Base-by-base conservation (phyloP, 2,797 vertebrate species). In the Cottoperca gobio region DNA sequence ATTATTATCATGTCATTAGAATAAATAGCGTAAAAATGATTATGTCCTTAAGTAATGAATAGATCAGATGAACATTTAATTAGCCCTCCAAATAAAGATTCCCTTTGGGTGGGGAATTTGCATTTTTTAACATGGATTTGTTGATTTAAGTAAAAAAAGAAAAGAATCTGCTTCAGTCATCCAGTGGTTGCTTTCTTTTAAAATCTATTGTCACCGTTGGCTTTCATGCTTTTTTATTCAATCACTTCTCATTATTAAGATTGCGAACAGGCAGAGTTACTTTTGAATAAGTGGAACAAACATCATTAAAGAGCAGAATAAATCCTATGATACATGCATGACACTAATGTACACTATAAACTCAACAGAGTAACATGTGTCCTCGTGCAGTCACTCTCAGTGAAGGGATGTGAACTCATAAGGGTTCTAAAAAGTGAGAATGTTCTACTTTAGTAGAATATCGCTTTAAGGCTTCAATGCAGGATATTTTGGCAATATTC, bases 41-140 rank as follows among this genome's bases (percentile, higher is more conserved):
- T 54, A 78, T 86, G 61, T 87, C 76, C 70, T 81, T 64, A 73
- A 81, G 75, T 85, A 81, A 84, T 89, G 76, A 84, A 61, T 39
- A 65, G 55, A 83, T 58, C 60, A 77, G 60, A 84, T 81, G 42
- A 86, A 76, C 79, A 67, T 61, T 53, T 63, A 58, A 73, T 73
- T 53, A 70, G 57, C 62, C 50, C 45, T 78, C 43, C 24, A 76
- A 78, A 74, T 73, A 43, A 45, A 46, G 35, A 65, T 49, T 72
- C 67, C 71, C 70, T 59, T 69, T 61, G 45, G 81, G 55, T 57
- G 26, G 12, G 39, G 8, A 73, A 88, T 85, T 81, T 19, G 48
- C 71, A 83, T 73, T 76, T 74, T 78, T 76, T 57, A 73, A 70
- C 26, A 70, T 69, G 48, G 49, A 60, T 73, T 83, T 81, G 57